phyloP scores from a whole-genome alignment of 2,113 vertebrate species.

The Dromaius novaehollandiae region DNA sequence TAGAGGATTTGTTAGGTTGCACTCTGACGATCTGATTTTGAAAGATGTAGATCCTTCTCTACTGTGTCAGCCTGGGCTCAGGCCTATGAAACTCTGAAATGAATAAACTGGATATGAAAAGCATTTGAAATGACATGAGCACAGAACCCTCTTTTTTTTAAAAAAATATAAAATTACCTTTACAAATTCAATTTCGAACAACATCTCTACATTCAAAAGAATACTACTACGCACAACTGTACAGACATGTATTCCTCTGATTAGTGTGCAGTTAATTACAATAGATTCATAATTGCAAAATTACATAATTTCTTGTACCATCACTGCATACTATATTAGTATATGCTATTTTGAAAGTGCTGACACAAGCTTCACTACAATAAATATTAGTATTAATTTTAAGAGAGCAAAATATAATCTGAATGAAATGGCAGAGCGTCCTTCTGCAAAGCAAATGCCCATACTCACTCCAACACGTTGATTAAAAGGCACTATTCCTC shows the following conservation, averaged over 20 bases:
- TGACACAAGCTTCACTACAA: not conserved
- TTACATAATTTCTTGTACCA: not conserved
- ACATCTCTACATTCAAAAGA: not conserved
- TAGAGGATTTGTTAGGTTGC: not conserved
- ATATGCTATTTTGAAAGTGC: not conserved
- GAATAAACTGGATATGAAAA: not conserved
- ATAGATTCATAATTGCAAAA: not conserved
- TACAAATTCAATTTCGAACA: not conserved
- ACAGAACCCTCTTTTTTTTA: not conserved
- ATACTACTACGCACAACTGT: accelerated
- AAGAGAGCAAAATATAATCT: not conserved
- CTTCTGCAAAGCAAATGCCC: not conserved
- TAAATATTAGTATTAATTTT: not conserved
- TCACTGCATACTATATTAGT: not conserved
- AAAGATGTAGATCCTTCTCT: not conserved
- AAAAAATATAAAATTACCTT: not conserved
- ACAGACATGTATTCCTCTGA: not conserved
- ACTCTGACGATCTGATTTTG: not conserved
- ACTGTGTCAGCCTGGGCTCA: accelerated
- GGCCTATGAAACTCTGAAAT: not conserved
- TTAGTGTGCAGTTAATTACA: not conserved
- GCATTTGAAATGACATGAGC: not conserved
- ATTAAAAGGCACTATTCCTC: slow-evolving; percentile 38
- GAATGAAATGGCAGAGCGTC: not conserved
- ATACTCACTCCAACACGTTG: not conserved